Base-by-base conservation (phyloP, 2,888 invertebrate genomes). In the Amphipyra berbera region DNA sequence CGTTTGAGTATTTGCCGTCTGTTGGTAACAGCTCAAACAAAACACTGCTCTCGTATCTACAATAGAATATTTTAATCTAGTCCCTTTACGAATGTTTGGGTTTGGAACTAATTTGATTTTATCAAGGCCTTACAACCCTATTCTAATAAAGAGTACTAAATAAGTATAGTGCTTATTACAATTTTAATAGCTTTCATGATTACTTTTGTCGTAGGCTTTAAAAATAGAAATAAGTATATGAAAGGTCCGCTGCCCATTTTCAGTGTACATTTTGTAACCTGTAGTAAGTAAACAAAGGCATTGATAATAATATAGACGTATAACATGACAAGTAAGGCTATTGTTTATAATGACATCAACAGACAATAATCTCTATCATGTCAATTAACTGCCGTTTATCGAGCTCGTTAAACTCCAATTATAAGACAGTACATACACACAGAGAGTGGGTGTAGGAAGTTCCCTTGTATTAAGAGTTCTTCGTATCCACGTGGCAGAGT, bases 341-440 rank as follows among this genome's bases (percentile, higher is more conserved):
- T 74, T 68, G 56, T 68, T 58, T 46, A 65, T 61, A 59, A 78
- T 72, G 64, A 67, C 63, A 68, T 65, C 60, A 61, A 57, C 41
- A n/a, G 44, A 61, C 58, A 63, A 57, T 73, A 76, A 76, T 79
- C 64, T 61, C 15, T 56, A 61, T 54, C 45, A 38, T 44, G 48
- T 44, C 66, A 80, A 81, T 72, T 81, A 73, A 60, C 47, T 50
- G 44, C 47, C 62, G 55, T 68, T 79, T 79, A 76, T 62, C 61
- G 50, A 48, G 59, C 68, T 80, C 73, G 65, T 80, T 80, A 77
- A 71, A 71, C 42, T 61, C 50, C 63, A 63, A 79, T 81, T 81
- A 75, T 69, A 61, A 52, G 8, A 41, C 47, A 45, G 40, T 50
- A 47, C 13, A 15, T 41, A 15, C 21, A 40, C 30, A 6, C 30